These are phyloP conservation scores for Zoanthus sociatus DNA, from an alignment of 92 coral and sea anemone genomes.

Conservation along the genomic window DNA sequence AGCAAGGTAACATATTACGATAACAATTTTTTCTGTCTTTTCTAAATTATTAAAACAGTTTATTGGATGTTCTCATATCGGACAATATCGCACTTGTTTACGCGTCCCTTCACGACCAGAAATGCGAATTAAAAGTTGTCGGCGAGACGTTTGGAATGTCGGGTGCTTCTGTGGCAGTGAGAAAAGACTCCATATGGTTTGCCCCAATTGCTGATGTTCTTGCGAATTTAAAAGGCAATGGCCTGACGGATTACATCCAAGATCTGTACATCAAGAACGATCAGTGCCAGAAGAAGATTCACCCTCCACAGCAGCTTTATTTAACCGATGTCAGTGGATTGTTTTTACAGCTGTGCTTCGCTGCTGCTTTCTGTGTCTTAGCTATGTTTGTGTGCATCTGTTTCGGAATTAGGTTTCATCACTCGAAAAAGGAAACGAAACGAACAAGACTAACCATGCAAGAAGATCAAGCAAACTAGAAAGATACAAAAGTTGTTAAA, in stretches of 20 bases:
- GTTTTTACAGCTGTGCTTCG: constrained; percentile 78
- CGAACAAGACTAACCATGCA: background rate
- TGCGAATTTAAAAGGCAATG: constrained; percentile 68
- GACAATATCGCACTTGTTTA: constrained; percentile 80
- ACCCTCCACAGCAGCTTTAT: constrained; percentile 77
- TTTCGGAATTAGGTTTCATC: background rate
- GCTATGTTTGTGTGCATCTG: constrained; percentile 41
- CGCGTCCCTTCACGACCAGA: constrained; percentile 74
- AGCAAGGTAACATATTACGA: background rate
- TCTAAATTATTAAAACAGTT: constrained; percentile 50
- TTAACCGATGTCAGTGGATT: constrained; percentile 83
- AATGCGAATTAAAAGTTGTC: constrained; percentile 76
- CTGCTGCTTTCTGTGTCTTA: constrained; percentile 68
- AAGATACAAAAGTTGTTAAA: too few species aligned
- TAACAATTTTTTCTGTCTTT: background rate
- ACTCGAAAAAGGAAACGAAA: background rate
- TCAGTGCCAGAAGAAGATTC: constrained; percentile 60
- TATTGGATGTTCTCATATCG: constrained; percentile 78
- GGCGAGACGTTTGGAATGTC: constrained; percentile 91
- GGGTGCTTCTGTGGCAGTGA: constrained; percentile 77
- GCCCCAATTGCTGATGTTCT: constrained; percentile 71
- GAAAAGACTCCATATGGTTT: constrained; percentile 77
- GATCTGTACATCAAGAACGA: constrained; percentile 76
- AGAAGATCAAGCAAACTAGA: background rate
- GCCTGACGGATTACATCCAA: constrained; percentile 82